A percentile compares a stretch with the other conserved stretches of the same genome.
phyloP scores from a whole-genome alignment of 2,888 invertebrate species.

The Mythimna pallens region DNA sequence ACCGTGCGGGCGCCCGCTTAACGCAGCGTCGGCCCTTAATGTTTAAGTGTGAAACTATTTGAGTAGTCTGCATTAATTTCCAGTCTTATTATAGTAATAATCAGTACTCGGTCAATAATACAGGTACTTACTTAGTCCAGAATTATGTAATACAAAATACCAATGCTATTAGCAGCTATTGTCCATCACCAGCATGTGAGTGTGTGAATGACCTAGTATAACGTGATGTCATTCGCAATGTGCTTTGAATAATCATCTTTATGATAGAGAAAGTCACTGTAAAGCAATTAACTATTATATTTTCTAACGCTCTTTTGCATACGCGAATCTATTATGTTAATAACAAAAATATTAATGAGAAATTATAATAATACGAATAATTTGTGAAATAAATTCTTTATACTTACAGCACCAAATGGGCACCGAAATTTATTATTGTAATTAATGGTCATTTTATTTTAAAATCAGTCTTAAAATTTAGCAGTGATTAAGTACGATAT shows the following conservation, averaged over 20 bases:
- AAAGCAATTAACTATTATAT: conserved; percentile 49
- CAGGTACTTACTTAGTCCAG: neutral
- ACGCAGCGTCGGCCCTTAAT: neutral
- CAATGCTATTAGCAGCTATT: conserved; percentile 18
- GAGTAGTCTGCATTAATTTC: no score
- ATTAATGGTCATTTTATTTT: conserved; percentile 61
- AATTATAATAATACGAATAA: conserved; percentile 23
- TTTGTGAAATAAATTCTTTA: conserved; percentile 37
- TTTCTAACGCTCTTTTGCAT: conserved; percentile 33
- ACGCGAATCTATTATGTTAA: conserved; percentile 26
- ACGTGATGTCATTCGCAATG: conserved; percentile 47
- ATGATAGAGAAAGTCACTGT: conserved; percentile 56
- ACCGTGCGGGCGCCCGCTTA: no score
- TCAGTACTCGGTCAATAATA: neutral
- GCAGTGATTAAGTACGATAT: conserved; percentile 49
- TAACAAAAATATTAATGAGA: conserved; percentile 34
- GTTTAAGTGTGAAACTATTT: neutral
- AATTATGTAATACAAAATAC: conserved; percentile 5
- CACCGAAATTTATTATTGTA: conserved; percentile 36
- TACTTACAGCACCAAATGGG: conserved; percentile 51
- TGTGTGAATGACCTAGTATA: conserved; percentile 44
- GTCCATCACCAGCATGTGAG: conserved; percentile 9
- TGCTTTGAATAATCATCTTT: conserved; percentile 32
- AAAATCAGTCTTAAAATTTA: conserved; percentile 78
- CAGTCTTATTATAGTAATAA: no score